Percentiles rank a stretch among this genome's conserved stretches.
These are phyloP conservation scores for Akabosia matsudoensis DNA, from an alignment of 1,140 invertebrate genomes.

Conservation along the genomic window DNA sequence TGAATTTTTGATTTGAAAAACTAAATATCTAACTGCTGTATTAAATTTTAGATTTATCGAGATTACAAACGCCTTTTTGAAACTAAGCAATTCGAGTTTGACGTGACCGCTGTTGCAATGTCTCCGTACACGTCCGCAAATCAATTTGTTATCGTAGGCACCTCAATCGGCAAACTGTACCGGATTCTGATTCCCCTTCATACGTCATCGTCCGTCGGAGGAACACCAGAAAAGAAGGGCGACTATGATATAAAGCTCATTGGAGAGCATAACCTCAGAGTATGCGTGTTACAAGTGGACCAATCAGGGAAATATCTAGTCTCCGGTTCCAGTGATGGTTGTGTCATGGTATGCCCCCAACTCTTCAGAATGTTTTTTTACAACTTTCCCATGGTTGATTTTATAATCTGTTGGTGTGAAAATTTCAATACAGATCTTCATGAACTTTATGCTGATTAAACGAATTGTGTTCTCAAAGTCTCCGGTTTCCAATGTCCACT, in stretches of 20 bases:
- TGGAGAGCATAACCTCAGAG: not conserved
- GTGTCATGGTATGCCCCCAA: constrained; percentile 1
- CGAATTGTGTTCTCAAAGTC: not conserved
- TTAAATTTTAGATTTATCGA: constrained; percentile 33
- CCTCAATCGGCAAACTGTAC: constrained; percentile 10
- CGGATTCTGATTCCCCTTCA: constrained; percentile 16
- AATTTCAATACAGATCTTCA: not conserved
- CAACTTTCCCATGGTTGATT: not conserved
- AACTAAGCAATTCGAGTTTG: constrained; percentile 3
- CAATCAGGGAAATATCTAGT: constrained; percentile 12
- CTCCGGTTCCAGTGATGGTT: not conserved
- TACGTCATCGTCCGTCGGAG: not conserved
- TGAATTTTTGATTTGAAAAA: not conserved
- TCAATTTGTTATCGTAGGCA: constrained; percentile 23
- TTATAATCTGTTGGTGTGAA: not conserved
- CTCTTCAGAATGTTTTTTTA: not conserved
- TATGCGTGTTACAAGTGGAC: constrained; percentile 25
- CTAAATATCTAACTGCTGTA: too few relatives aligned
- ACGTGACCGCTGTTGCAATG: constrained; percentile 25
- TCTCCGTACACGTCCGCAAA: constrained; percentile 15
- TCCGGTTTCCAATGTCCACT: constrained; percentile 20
- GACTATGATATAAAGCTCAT: constrained; percentile 1
- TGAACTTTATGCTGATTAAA: constrained; percentile 3
- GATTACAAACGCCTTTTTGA: constrained; percentile 33
- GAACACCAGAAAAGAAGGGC: not conserved